Conservation (phyloP, 2,113 vertebrate species). For the Neolamprologus kungweensis region DNA sequence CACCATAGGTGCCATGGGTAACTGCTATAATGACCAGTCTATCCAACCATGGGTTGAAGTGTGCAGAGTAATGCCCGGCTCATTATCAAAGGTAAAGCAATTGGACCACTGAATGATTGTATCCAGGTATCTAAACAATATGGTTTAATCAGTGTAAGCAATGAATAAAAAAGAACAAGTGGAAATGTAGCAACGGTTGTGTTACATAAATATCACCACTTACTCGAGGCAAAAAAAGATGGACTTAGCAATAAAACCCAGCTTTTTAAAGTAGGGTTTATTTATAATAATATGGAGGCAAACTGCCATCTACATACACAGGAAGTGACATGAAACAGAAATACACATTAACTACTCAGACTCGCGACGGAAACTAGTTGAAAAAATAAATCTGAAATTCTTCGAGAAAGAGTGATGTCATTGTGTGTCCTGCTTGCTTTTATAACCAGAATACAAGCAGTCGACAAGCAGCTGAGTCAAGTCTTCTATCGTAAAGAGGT, state of each 20-base stretch:
- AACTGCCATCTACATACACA: not conserved
- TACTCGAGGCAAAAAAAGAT: not conserved
- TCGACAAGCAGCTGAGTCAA: not conserved
- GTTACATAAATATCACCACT: not conserved
- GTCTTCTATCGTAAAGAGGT: not conserved
- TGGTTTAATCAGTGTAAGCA: not conserved
- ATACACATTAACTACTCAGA: not conserved
- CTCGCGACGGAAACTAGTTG: not conserved
- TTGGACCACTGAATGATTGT: not conserved
- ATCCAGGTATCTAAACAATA: not conserved
- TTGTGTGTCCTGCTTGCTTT: not conserved
- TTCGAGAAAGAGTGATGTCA: not conserved
- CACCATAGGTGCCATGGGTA: not conserved
- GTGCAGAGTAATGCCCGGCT: not conserved
- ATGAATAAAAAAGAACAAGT: not conserved
- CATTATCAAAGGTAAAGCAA: not conserved
- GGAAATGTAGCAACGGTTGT: not conserved
- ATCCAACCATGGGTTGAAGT: not conserved
- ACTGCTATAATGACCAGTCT: not conserved
- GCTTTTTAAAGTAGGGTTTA: not conserved
- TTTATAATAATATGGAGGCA: not conserved
- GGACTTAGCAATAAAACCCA: not conserved
- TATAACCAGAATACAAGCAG: not conserved
- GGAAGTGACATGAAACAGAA: not conserved
- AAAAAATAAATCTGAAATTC: not conserved